Percentiles rank a stretch among this genome's conserved stretches.
Conservation (phyloP, 2,113 vertebrate genomes). For the Alces alces region DNA sequence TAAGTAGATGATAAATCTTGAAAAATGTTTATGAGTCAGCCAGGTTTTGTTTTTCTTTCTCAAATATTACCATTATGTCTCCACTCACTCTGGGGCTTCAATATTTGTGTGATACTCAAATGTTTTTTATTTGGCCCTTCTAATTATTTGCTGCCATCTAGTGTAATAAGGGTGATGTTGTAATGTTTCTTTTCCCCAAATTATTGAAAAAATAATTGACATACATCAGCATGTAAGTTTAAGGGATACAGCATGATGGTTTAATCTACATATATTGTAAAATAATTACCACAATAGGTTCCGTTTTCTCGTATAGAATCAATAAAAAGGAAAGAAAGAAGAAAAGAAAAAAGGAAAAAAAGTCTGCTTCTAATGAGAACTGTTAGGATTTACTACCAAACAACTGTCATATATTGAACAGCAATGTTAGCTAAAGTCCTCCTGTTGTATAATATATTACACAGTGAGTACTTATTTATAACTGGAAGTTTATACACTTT, state of each 20-base stretch:
- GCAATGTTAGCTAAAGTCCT: not conserved
- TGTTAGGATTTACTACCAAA: not conserved
- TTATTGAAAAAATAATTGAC: not conserved
- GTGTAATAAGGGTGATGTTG: conserved; percentile 38
- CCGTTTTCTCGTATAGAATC: not conserved
- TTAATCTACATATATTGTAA: not conserved
- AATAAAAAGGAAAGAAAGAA: not conserved
- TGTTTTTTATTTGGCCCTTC: not conserved
- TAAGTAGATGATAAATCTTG: not conserved
- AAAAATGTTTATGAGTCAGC: not conserved
- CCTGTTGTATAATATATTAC: not conserved
- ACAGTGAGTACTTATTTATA: not conserved
- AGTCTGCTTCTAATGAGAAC: not conserved
- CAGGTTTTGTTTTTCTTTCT: not conserved
- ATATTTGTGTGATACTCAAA: not conserved
- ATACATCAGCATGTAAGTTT: not conserved
- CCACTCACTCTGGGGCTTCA: not conserved
- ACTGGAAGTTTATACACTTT: not conserved
- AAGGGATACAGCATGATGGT: not conserved
- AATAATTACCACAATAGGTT: not conserved
- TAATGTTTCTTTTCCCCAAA: not conserved
- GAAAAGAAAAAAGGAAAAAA: not conserved
- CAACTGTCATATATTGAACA: not conserved
- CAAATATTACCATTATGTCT: not conserved
- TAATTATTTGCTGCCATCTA: conserved; percentile 67